Evolutionary conservation across 1,140 invertebrate species (phyloP).

Genomic region (Cardiocondyla obscurior): DNA sequence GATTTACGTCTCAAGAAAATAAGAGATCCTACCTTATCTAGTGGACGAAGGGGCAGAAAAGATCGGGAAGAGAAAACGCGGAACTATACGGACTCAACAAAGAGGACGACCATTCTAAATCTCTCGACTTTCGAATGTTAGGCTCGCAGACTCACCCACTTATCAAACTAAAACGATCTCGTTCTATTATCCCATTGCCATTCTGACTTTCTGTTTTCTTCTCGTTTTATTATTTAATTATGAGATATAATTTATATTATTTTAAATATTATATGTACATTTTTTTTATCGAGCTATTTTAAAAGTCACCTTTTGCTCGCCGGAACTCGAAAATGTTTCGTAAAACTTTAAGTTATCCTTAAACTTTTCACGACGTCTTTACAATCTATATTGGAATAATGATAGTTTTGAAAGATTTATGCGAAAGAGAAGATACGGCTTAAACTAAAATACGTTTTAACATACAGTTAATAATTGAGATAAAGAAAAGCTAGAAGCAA

Average conservation of each 20-base stretch:
- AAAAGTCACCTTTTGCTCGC: background rate
- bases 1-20: slow-evolving; percentile 78
- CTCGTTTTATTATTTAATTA: background rate
- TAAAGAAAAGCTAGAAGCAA: background rate
- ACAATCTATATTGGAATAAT: slow-evolving; percentile 1
- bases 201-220: background rate
- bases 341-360: background rate
- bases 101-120: slow-evolving; percentile 73
- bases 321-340: background rate
- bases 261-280: background rate
- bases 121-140: slow-evolving; percentile 58
- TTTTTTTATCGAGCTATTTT: background rate
- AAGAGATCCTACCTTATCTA: slow-evolving; percentile 61
- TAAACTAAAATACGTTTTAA: background rate
- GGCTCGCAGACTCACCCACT: slow-evolving; percentile 38
- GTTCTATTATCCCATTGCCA: background rate
- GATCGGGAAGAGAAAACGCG: slow-evolving; percentile 31
- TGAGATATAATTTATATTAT: background rate
- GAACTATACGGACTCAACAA: slow-evolving; percentile 63
- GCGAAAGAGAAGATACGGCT: background rate
- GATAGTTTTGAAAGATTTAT: background rate
- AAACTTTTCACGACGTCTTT: background rate
- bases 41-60: background rate
- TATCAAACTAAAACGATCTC: slow-evolving; percentile 42
- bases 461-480: background rate